phyloP scores from a whole-genome alignment of 2,797 vertebrate genomes.

The Xiphorhynchus erythropygius region DNA sequence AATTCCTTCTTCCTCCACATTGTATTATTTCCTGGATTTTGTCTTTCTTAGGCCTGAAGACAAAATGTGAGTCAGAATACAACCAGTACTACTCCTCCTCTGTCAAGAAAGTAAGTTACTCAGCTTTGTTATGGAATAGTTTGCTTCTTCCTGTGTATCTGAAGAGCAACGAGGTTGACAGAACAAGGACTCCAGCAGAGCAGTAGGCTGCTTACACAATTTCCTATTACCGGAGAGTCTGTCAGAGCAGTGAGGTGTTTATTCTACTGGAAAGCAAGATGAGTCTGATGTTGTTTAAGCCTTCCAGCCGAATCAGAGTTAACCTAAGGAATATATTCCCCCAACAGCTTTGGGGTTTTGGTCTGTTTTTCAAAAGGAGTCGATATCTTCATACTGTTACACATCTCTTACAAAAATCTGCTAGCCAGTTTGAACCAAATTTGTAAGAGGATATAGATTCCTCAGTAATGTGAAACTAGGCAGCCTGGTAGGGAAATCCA shows the following conservation, averaged over 20 bases:
- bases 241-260: not conserved
- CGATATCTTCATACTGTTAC: not conserved
- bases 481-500: not conserved
- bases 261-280: slow-evolving; percentile 18
- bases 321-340: not conserved
- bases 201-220: not conserved
- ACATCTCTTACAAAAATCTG: not conserved
- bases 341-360: not conserved
- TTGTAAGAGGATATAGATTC: not conserved
- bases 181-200: slow-evolving; percentile 3
- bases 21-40: not conserved
- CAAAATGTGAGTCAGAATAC: not conserved
- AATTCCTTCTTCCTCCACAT: not conserved
- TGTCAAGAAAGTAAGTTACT: not conserved
- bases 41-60: not conserved
- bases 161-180: slow-evolving; percentile 9
- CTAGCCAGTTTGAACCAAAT: not conserved
- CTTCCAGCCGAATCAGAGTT: not conserved
- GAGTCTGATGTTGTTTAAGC: not conserved
- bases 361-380: not conserved
- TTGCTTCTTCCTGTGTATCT: not conserved
- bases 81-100: not conserved
- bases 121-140: not conserved
- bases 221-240: not conserved
- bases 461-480: not conserved